These are phyloP conservation scores for Pandemis cinnamomeana DNA, from an alignment of 2,888 invertebrate species.

Conservation along the genomic window DNA sequence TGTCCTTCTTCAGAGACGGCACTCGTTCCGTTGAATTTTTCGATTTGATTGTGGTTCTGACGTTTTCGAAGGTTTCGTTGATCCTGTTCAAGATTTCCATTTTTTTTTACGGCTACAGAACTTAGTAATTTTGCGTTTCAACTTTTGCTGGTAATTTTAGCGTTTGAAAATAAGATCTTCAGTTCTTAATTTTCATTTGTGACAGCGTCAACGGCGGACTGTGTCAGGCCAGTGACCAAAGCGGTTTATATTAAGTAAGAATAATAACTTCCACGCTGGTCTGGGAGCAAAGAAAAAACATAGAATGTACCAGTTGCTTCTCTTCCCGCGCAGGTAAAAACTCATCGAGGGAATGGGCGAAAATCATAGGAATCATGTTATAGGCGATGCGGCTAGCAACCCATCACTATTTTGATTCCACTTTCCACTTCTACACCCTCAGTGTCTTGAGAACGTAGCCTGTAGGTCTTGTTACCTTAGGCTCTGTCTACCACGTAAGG, in stretches of 20 bases:
- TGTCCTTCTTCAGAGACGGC: conserved; percentile 65
- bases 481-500: too few species aligned
- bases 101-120: conserved; percentile 44
- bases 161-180: conserved; percentile 7
- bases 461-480: too few species aligned
- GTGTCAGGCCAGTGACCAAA: neutral
- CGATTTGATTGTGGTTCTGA: conserved; percentile 64
- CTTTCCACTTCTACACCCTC: too few species aligned
- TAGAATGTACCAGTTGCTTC: too few species aligned
- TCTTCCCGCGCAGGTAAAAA: too few species aligned
- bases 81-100: conserved; percentile 70
- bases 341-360: too few species aligned
- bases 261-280: too few species aligned
- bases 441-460: too few species aligned
- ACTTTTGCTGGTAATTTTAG: neutral
- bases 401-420: too few species aligned
- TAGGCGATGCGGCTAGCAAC: too few species aligned
- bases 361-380: too few species aligned
- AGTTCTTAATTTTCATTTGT: neutral
- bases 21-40: conserved; percentile 65
- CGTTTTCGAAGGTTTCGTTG: conserved; percentile 65
- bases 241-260: neutral
- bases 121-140: conserved; percentile 18
- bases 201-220: neutral
- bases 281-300: too few species aligned